A percentile compares a stretch with the other conserved stretches of the same genome.
phyloP scores from a whole-genome alignment of 2,888 invertebrate species.

The Amphipoea oculea region DNA sequence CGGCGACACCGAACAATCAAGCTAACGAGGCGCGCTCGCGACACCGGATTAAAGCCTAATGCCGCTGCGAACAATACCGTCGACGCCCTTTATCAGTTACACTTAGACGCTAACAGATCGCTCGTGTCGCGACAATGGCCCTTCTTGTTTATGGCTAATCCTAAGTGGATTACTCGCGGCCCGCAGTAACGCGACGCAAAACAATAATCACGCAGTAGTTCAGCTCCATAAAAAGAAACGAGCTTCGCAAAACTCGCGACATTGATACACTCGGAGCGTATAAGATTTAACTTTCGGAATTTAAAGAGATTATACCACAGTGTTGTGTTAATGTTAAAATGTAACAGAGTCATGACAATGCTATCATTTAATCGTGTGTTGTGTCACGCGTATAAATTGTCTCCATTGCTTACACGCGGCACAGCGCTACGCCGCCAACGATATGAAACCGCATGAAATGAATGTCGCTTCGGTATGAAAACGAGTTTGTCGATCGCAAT shows the following conservation, averaged over 20 bases:
- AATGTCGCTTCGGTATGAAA: conserved; percentile 64
- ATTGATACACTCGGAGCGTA: conserved; percentile 50
- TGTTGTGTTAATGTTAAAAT: conserved; percentile 52
- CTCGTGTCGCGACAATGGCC: conserved; percentile 85
- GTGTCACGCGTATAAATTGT: conserved; percentile 61
- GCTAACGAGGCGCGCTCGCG: conserved; percentile 88
- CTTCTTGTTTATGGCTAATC: conserved; percentile 88
- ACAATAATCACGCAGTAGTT: conserved; percentile 62
- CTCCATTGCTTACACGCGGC: conserved; percentile 65
- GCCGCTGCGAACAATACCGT: conserved; percentile 86
- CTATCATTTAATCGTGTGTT: conserved; percentile 53
- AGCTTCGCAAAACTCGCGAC: conserved; percentile 46
- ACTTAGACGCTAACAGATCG: conserved; percentile 88
- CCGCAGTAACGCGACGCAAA: conserved; percentile 71
- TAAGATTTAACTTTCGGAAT: conserved; percentile 30
- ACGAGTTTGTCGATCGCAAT: conserved; percentile 68
- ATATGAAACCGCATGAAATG: conserved; percentile 68
- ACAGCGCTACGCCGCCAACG: conserved; percentile 51
- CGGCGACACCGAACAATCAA: conserved; percentile 87
- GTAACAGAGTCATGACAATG: conserved; percentile 39
- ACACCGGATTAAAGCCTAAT: conserved; percentile 89
- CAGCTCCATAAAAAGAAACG: conserved; percentile 59
- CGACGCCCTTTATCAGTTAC: conserved; percentile 85
- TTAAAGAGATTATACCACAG: conserved; percentile 48
- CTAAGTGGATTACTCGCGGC: conserved; percentile 87